phyloP scores from a whole-genome alignment of 1,140 invertebrate genomes.

The Thrips palmi region DNA sequence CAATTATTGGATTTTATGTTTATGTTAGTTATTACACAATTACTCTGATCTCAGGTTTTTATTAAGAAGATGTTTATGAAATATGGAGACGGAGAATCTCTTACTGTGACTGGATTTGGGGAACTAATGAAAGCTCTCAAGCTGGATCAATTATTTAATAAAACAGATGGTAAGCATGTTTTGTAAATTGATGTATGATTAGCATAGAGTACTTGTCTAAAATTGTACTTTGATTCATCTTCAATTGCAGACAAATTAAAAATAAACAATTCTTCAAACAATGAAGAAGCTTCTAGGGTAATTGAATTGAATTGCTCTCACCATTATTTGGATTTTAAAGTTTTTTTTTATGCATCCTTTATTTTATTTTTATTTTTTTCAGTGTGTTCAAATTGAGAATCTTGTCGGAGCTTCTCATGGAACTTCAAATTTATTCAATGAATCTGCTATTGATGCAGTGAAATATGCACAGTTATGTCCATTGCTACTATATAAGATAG shows the following conservation, averaged over 20 bases:
- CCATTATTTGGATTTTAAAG: too few relatives aligned
- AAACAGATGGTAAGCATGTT: not conserved
- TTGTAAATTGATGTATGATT: not conserved
- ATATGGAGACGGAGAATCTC: slow-evolving; percentile 13
- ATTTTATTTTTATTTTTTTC: too few relatives aligned
- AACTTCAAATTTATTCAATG: not conserved
- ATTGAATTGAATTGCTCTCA: too few relatives aligned
- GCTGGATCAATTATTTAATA: slow-evolving; percentile 2
- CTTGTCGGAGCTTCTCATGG: not conserved
- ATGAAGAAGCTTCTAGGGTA: too few relatives aligned
- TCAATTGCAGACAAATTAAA: too few relatives aligned
- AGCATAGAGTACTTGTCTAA: not conserved
- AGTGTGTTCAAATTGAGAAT: too few relatives aligned
- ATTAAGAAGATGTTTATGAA: slow-evolving; percentile 12
- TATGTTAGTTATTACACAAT: not conserved
- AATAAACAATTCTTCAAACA: too few relatives aligned
- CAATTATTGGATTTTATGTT: not conserved
- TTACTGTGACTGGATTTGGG: slow-evolving; percentile 12
- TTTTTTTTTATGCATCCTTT: too few relatives aligned
- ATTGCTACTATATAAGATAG: slow-evolving; percentile 3
- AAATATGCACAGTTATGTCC: slow-evolving; percentile 1
- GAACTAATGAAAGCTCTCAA: slow-evolving; percentile 11
- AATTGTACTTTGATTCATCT: not conserved
- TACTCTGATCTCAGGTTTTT: slow-evolving; percentile 4
- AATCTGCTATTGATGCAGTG: not conserved